Evolutionary conservation across 2,888 invertebrate genomes (phyloP).

Genomic region (Homarus gammarus): DNA sequence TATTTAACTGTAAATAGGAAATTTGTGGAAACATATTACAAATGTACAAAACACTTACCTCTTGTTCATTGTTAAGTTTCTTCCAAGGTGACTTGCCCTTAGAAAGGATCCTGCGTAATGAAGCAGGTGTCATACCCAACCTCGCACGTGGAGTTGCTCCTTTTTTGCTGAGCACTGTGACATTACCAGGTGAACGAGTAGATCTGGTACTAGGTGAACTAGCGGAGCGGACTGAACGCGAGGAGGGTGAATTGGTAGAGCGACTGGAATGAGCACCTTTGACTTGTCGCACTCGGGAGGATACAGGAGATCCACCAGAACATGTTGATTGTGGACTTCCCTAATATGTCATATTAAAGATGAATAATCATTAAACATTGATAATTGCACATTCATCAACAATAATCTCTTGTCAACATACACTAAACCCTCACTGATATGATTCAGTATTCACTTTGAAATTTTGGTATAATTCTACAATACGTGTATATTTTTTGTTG

Average conservation of each 20-base stretch:
- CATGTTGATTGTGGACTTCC: not conserved
- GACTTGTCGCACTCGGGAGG: not conserved
- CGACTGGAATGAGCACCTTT: not conserved
- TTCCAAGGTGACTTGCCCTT: constrained; percentile 74
- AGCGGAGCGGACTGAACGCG: not conserved
- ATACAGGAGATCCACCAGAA: constrained; percentile 24
- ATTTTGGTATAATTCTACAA: too few species aligned
- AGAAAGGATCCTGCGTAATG: constrained; percentile 54
- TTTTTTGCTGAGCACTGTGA: constrained; percentile 48
- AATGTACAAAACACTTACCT: constrained; percentile 35
- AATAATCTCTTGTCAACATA: too few species aligned
- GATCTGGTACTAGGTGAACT: not conserved
- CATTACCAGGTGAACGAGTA: constrained; percentile 35
- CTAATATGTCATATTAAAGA: not conserved
- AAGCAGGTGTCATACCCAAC: constrained; percentile 55
- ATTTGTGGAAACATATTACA: not conserved
- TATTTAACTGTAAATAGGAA: not conserved
- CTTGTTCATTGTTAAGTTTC: constrained; percentile 47
- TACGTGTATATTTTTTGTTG: too few species aligned
- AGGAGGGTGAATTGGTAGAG: not conserved
- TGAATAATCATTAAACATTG: too few species aligned
- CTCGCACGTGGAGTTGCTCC: constrained; percentile 35
- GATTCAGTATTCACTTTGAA: too few species aligned
- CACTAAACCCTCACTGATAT: too few species aligned
- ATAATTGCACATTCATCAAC: too few species aligned